Percentiles rank a stretch among this genome's conserved stretches.
Evolutionary conservation across 2,888 invertebrate genomes (phyloP).

Genomic region (Orchesella flavescens): DNA sequence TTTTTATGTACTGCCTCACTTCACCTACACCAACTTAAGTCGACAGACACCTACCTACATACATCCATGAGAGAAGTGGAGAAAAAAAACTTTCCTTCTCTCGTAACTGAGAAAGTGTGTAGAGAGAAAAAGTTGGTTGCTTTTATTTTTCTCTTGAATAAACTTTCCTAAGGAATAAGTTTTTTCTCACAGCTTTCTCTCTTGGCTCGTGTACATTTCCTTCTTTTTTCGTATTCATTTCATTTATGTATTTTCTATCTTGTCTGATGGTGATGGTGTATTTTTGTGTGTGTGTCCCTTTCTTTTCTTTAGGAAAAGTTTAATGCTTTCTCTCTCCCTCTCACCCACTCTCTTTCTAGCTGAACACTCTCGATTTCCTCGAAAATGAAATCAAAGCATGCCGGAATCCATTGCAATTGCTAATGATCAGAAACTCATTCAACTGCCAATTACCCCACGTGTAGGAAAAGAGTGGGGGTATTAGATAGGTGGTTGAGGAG

Average conservation of each 20-base stretch:
- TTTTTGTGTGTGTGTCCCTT: no score
- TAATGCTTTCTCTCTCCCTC: constrained; percentile 22
- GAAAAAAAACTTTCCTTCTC: constrained; percentile 22
- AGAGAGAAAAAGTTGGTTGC: constrained; percentile 43
- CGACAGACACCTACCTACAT: constrained; percentile 27
- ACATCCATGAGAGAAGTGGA: constrained; percentile 5
- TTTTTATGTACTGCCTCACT: background rate
- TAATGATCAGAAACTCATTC: constrained; percentile 67
- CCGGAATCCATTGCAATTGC: constrained; percentile 55
- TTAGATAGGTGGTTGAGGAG: background rate
- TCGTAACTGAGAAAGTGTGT: background rate
- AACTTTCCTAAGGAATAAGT: constrained; percentile 22
- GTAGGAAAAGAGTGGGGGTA: constrained; percentile 20
- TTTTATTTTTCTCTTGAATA: constrained; percentile 34
- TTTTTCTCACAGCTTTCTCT: constrained; percentile 28
- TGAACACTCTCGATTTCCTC: constrained; percentile 12
- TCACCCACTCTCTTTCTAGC: background rate
- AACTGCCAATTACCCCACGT: constrained; percentile 55
- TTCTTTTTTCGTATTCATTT: constrained; percentile 38
- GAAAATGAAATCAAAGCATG: constrained; percentile 63
- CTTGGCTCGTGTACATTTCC: constrained; percentile 17
- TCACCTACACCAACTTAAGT: constrained; percentile 13
- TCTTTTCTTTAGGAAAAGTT: constrained; percentile 7
- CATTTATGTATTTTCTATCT: constrained; percentile 11
- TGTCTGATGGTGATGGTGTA: no score